Evolutionary conservation across 2,888 invertebrate genomes (phyloP), one percentile per base, ranked within the genome.

Genomic region (Cephonodes hylas): DNA sequence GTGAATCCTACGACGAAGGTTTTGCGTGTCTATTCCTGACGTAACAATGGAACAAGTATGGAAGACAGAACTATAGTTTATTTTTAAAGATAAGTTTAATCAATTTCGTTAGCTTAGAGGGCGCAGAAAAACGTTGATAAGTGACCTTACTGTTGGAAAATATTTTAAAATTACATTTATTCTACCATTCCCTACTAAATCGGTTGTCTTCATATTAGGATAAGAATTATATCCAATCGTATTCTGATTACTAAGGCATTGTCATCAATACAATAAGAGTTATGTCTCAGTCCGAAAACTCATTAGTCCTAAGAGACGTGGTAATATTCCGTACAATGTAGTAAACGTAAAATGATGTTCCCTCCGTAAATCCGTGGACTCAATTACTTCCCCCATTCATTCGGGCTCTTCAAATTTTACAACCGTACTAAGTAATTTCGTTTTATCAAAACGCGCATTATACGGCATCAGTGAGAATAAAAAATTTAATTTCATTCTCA

Each of bases 381-480:
- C 84, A 82, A 88, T 85, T 84, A 85, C 74, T 71, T 73, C 76
- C 80, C 76, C 72, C 81, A 86, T 88, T 88, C 86, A 88, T 86
- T 86, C 84, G 66, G 71, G 77, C 80, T 84, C 83, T 81, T 88
- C 81, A 86, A 88, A 90, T 88, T 89, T 89, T 84, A 89, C 84
- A 84, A 74, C 85, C 80, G 77, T 77, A 85, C 85, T 82, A 74
- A 78, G 85, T 81, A 83, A 88, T 88, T 85, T 78, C 77, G 77
- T 85, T 89, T 89, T 89, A 89, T 90, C 88, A 89, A 88, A 89
- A 89, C 84, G 84, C 82, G 79, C 80, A 75, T 84, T 83, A 85
- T 85, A 87, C 83, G 83, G 76, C 81, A 73, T 66, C 74, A 72
- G 73, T 73, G 69, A 72, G 76, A 76, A 85, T 82, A 87, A 86